Percentiles rank a stretch among this genome's conserved stretches.
phyloP scores from a whole-genome alignment of 2,888 invertebrate species.

The Halictus ligatus region DNA sequence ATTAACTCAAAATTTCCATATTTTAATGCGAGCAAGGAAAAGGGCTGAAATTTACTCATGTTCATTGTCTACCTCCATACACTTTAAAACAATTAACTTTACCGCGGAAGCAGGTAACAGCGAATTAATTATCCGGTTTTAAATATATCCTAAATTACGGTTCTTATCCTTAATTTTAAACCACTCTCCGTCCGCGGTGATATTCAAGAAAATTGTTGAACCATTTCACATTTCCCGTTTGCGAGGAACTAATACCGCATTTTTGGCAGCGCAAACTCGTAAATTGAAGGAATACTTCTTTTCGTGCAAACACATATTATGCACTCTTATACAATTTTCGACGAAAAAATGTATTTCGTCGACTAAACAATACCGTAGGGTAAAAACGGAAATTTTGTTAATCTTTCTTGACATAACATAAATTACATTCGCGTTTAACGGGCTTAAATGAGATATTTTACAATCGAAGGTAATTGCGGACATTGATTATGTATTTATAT shows the following conservation, averaged over 20 bases:
- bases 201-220: not conserved
- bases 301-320: not conserved
- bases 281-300: not conserved
- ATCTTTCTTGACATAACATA: too few relatives aligned
- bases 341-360: not conserved
- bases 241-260: not conserved
- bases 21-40: not conserved
- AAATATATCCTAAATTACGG: not conserved
- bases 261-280: not conserved
- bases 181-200: not conserved
- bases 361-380: too few relatives aligned
- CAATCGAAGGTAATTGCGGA: too few relatives aligned
- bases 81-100: not conserved
- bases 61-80: not conserved
- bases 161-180: not conserved
- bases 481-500: too few relatives aligned
- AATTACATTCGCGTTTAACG: too few relatives aligned
- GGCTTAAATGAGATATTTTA: too few relatives aligned
- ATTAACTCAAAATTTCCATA: constrained; percentile 7
- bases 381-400: too few relatives aligned
- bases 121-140: not conserved
- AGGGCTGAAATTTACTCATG: not conserved
- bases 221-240: not conserved
- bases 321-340: not conserved
- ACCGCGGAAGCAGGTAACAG: not conserved